Conservation (phyloP, 2,888 invertebrate genomes). For the Parascotia fuliginaria region DNA sequence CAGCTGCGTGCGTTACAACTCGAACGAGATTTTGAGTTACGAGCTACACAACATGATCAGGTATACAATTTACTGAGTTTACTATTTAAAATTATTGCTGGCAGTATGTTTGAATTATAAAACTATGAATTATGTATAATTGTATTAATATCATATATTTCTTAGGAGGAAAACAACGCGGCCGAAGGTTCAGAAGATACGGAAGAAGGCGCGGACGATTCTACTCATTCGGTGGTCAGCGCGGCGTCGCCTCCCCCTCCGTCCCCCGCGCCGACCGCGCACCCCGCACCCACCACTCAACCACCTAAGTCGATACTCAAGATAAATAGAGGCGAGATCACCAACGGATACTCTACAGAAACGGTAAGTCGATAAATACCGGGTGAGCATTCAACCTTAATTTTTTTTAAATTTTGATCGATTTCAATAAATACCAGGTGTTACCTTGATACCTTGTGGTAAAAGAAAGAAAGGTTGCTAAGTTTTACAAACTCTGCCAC, state of each 20-base stretch:
- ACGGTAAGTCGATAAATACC: constrained; percentile 18
- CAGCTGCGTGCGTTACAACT: constrained; percentile 94
- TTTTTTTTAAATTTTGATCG: too few species aligned
- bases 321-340: constrained; percentile 67
- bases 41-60: constrained; percentile 91
- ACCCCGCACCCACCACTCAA: constrained; percentile 44
- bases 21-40: constrained; percentile 97
- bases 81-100: too few species aligned
- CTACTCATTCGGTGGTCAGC: constrained; percentile 21
- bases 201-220: constrained; percentile 43
- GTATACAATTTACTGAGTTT: constrained; percentile 34
- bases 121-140: not conserved
- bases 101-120: too few species aligned
- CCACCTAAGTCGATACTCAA: constrained; percentile 82
- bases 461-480: too few species aligned
- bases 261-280: constrained; percentile 40
- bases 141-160: not conserved
- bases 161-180: constrained; percentile 54
- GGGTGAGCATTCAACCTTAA: too few species aligned
- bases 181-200: constrained; percentile 54
- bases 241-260: constrained; percentile 32
- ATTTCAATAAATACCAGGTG: too few species aligned
- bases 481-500: too few species aligned
- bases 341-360: constrained; percentile 67
- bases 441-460: too few species aligned